Evolutionary conservation across 2,888 invertebrate genomes (phyloP).

Genomic region (Leptopterna dolabrata): DNA sequence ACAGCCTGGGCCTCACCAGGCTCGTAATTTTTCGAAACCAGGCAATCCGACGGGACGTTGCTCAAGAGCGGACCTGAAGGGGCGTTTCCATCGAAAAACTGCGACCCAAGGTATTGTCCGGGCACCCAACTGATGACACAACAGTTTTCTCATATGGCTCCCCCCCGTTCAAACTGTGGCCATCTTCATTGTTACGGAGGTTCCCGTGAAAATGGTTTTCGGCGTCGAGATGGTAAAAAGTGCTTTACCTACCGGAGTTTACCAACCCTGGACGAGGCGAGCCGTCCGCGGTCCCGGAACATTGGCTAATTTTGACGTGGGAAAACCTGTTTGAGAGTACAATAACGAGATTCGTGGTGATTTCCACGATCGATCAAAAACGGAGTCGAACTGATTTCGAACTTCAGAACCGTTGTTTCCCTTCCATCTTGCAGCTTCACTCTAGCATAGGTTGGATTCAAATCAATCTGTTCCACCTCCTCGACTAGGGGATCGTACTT

Average conservation of each 20-base stretch:
- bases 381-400: too few relatives aligned
- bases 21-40: neutral
- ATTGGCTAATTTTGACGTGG: neutral
- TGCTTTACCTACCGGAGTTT: neutral
- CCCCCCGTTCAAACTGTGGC: neutral
- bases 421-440: too few relatives aligned
- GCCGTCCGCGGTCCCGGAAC: neutral
- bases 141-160: constrained; percentile 3
- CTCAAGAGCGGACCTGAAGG: neutral
- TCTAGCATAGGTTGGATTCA: too few relatives aligned
- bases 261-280: neutral
- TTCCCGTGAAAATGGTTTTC: neutral
- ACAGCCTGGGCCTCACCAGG: neutral
- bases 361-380: too few relatives aligned
- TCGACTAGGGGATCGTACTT: too few relatives aligned
- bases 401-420: too few relatives aligned
- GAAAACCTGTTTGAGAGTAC: neutral
- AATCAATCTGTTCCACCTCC: too few relatives aligned
- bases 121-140: neutral
- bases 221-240: neutral
- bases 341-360: neutral
- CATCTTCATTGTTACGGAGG: neutral
- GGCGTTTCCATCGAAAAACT: neutral
- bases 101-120: neutral
- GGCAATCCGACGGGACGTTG: neutral